Evolutionary conservation across 2,113 vertebrate genomes (phyloP).

Genomic region (Thermophis baileyi): DNA sequence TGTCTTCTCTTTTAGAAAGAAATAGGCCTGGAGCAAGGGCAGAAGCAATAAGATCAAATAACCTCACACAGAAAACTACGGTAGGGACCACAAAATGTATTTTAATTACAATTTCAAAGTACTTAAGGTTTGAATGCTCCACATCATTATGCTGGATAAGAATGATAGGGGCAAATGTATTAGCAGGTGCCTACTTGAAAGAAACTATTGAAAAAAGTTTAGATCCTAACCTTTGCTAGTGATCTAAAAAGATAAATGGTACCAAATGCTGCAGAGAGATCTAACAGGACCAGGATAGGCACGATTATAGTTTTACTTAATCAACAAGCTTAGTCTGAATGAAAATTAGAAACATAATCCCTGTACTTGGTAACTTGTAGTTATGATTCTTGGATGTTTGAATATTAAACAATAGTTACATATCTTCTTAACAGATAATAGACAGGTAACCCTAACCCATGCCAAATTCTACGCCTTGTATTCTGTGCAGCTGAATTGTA

Average conservation of each 20-base stretch:
- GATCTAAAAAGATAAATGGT: background rate
- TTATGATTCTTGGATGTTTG: background rate
- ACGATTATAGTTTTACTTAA: background rate
- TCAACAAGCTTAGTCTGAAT: background rate
- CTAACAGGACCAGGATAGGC: background rate
- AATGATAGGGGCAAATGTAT: background rate
- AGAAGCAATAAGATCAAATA: background rate
- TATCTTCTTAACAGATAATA: background rate
- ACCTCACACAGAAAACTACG: background rate
- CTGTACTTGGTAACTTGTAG: background rate
- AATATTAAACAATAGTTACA: background rate
- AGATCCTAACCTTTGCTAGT: background rate
- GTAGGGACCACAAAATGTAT: background rate
- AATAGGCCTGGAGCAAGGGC: background rate
- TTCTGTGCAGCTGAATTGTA: background rate
- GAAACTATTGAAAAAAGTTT: background rate
- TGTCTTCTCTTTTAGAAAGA: background rate
- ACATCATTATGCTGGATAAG: background rate
- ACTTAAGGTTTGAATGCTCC: background rate
- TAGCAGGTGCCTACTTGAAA: background rate
- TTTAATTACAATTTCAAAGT: background rate
- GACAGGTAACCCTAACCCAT: background rate
- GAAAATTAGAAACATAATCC: background rate
- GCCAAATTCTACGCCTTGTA: background rate
- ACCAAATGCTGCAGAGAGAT: background rate